Percentiles rank a stretch among this genome's conserved stretches.
Evolutionary conservation across 2,113 vertebrate species (phyloP).

Genomic region (Sylvietta virens): DNA sequence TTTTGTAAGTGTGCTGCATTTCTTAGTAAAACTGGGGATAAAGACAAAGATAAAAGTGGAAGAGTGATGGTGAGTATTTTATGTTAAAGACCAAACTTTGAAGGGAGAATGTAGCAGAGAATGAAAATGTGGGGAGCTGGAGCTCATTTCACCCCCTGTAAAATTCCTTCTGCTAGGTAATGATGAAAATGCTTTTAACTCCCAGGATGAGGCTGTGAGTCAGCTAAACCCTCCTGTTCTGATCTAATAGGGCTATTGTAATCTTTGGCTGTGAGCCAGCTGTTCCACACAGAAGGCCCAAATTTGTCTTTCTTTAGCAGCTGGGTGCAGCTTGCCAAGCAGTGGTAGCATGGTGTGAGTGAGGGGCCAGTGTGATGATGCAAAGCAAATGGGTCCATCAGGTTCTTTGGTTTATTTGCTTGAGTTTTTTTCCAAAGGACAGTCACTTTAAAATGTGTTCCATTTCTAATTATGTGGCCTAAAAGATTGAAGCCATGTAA

Average conservation of each 20-base stretch:
- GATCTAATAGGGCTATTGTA: neutral
- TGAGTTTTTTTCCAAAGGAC: neutral
- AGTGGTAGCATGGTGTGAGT: neutral
- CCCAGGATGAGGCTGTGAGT: neutral
- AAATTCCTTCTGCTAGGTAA: neutral
- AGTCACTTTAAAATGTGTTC: constrained; percentile 1
- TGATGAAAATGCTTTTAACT: neutral
- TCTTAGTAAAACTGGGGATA: neutral
- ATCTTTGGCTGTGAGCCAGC: neutral
- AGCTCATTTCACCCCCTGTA: neutral
- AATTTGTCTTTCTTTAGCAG: neutral
- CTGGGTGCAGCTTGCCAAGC: neutral
- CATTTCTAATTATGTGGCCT: constrained; percentile 12
- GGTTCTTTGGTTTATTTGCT: neutral
- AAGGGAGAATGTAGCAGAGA: neutral
- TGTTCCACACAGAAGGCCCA: neutral
- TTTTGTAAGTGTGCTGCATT: neutral
- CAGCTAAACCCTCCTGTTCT: neutral
- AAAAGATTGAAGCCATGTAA: constrained; percentile 42
- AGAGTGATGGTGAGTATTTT: neutral
- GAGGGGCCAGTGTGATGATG: neutral
- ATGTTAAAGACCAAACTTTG: neutral
- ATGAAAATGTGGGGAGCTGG: neutral
- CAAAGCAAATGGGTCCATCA: neutral
- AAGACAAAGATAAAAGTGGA: neutral